phyloP scores from a whole-genome alignment of 2,797 vertebrate species.

The Melanotaenia boesemani region DNA sequence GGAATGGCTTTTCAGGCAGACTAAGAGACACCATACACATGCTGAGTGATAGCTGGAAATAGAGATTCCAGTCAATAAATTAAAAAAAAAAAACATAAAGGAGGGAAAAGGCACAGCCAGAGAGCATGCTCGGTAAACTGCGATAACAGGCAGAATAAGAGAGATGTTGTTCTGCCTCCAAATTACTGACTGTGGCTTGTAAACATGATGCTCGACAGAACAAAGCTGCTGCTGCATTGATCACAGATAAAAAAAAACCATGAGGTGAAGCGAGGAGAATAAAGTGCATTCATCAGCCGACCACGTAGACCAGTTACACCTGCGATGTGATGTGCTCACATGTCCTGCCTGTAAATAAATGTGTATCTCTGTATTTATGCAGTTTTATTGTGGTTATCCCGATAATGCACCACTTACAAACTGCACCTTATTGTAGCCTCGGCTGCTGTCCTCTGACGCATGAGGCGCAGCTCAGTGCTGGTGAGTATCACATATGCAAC shows the following conservation, averaged over 20 bases:
- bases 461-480: constrained; percentile 37
- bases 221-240: constrained; percentile 37
- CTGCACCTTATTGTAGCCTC: neutral
- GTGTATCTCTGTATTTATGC: neutral
- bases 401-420: constrained; percentile 1
- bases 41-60: constrained; percentile 14
- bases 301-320: neutral
- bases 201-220: constrained; percentile 53
- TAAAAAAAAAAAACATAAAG: neutral
- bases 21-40: constrained; percentile 5
- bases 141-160: constrained; percentile 52
- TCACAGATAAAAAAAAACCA: constrained; percentile 1
- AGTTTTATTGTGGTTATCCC: neutral
- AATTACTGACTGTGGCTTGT: constrained; percentile 43
- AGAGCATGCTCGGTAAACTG: constrained; percentile 44
- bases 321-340: neutral
- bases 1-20: neutral
- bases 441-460: constrained; percentile 43
- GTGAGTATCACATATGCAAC: constrained; percentile 66
- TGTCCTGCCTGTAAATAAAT: neutral
- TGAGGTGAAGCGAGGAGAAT: constrained; percentile 15
- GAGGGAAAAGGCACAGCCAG: neutral
- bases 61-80: constrained; percentile 20
- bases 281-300: neutral
- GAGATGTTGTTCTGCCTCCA: constrained; percentile 46